Base-by-base conservation (phyloP, 2,888 invertebrate species). In the Lydus trimaculatus region DNA sequence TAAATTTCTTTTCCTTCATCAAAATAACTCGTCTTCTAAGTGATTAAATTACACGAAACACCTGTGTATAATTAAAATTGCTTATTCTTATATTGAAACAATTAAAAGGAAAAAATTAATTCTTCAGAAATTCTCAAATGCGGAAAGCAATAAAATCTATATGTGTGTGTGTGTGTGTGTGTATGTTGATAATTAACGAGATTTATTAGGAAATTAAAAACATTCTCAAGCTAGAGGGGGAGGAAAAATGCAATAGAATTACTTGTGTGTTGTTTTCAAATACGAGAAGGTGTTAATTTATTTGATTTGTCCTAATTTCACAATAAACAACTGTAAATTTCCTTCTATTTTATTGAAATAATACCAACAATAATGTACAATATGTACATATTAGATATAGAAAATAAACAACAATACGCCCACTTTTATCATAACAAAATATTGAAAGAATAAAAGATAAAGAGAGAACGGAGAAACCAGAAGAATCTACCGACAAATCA, bases 271-370 rank as follows among this genome's bases (percentile, higher is more conserved):
- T n/a, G n/a, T n/a, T n/a, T n/a, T n/a, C n/a, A n/a, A n/a, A n/a
- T n/a, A 56, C 23, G 3, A 56, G 56, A 56, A 56, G 56, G 56
- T 56, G 56, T 56, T 25, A 56, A 56, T 56, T 56, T 56, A 23
- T 25, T 25, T 4, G 20, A 25, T 56, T 25, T 56, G 56, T 1
- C 56, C 56, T 56, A 56, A 25, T 56, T 56, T 56, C 56, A 25
- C 25, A 56, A 56, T 7, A 56, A 25, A 6, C 25, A 56, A 25
- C 56, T 25, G 56, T 56, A 56, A 25, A 56, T 56, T 56, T 23
- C 6, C 56, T 56, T 25, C 8, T 52, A 25, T 56, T 25, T 25
- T 56, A 8, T 56, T 56, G 2, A 56, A 56, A 56, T 56, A 56
- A 48, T 48, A 6, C 9, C 43, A 17, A 48, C 43, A 17, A 17